Percentiles rank a stretch among this genome's conserved stretches.
phyloP scores from a whole-genome alignment of 2,888 invertebrate species.

The Diarsia dahlii region DNA sequence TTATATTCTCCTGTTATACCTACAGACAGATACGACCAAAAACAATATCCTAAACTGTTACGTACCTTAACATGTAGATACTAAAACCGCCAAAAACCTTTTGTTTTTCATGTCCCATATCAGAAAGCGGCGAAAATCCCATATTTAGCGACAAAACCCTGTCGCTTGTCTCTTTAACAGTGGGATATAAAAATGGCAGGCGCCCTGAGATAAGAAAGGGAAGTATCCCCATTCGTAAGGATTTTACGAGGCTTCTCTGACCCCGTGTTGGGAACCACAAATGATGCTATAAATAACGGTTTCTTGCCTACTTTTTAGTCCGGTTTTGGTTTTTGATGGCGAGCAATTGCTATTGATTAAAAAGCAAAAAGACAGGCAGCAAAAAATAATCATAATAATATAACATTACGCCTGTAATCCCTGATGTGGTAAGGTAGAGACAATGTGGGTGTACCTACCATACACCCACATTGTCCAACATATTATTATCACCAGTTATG shows the following conservation, averaged over 20 bases:
- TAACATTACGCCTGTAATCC: too few relatives aligned
- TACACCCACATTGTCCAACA: too few relatives aligned
- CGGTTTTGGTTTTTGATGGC: slow-evolving; percentile 38
- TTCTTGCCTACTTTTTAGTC: slow-evolving; percentile 27
- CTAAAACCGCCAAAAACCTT: slow-evolving; percentile 13
- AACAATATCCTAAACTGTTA: slow-evolving; percentile 4
- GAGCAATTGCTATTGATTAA: neutral
- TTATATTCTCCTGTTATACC: neutral
- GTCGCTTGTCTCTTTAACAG: slow-evolving; percentile 48
- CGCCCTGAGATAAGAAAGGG: slow-evolving; percentile 48
- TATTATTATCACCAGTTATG: too few relatives aligned
- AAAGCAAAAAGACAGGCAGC: too few relatives aligned
- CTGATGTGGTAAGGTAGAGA: too few relatives aligned
- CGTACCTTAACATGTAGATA: slow-evolving; percentile 1
- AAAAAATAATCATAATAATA: too few relatives aligned
- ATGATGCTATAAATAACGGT: slow-evolving; percentile 60
- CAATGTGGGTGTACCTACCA: too few relatives aligned
- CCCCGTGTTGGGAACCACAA: slow-evolving; percentile 49
- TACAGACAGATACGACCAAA: neutral
- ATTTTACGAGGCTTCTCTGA: slow-evolving; percentile 54
- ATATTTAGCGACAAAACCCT: slow-evolving; percentile 42
- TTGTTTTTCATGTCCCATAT: slow-evolving; percentile 29
- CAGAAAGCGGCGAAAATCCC: slow-evolving; percentile 35
- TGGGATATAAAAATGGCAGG: slow-evolving; percentile 57
- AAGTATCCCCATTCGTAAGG: slow-evolving; percentile 39